Conservation (phyloP, 1,140 invertebrate species). For the Sminthurinus signatus region DNA sequence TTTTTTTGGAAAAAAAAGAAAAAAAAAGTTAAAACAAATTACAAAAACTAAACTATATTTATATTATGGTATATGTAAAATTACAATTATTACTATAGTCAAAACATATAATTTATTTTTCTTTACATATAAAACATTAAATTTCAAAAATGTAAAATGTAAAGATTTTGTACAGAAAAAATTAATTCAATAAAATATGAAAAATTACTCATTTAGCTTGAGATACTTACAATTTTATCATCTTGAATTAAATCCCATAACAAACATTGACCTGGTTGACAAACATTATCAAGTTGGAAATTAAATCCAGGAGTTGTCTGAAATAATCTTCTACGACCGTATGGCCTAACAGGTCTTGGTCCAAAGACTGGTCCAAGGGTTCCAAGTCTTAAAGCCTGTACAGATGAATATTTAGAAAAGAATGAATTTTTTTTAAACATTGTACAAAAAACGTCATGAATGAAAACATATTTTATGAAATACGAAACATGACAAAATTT, state of each 20-base stretch:
- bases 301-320: constrained; percentile 36
- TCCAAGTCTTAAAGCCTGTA: constrained; percentile 3
- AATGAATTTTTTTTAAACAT: background rate
- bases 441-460: too few species aligned
- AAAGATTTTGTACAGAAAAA: constrained; percentile 42
- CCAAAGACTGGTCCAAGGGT: constrained; percentile 27
- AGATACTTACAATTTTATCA: constrained; percentile 64
- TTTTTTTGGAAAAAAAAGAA: too few species aligned
- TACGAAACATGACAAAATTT: background rate
- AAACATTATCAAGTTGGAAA: constrained; percentile 62
- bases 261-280: constrained; percentile 79
- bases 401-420: too few species aligned
- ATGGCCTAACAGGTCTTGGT: constrained; percentile 18
- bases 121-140: too few species aligned
- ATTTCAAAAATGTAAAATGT: too few species aligned
- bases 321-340: constrained; percentile 27
- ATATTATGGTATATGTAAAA: too few species aligned
- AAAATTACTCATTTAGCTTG: background rate
- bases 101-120: too few species aligned
- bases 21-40: too few species aligned
- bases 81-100: too few species aligned
- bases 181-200: background rate
- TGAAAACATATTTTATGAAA: too few species aligned
- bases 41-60: too few species aligned
- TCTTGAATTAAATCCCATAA: constrained; percentile 92